A percentile compares a stretch with the other conserved stretches of the same genome.
These are phyloP conservation scores for Sebastolobus altivelis DNA, from an alignment of 2,797 vertebrate genomes.

Conservation along the genomic window DNA sequence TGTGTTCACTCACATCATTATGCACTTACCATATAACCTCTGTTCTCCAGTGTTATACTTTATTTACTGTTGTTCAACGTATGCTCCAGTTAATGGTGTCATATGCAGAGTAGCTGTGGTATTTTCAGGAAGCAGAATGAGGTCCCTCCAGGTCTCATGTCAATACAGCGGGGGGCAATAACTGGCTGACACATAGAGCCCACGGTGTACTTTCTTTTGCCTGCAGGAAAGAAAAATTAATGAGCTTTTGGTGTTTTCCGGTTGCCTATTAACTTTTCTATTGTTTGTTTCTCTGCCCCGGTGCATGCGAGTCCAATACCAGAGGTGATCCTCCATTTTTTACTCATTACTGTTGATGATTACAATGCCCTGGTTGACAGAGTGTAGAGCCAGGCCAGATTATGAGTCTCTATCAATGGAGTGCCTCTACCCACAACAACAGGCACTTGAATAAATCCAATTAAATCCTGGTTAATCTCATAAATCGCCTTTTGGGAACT, in stretches of 20 bases:
- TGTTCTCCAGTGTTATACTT: neutral
- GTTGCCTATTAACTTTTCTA: conserved; percentile 37
- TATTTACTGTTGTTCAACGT: conserved; percentile 1
- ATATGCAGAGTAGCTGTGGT: conserved; percentile 15
- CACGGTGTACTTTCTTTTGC: neutral
- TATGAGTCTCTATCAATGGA: neutral
- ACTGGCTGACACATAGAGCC: conserved; percentile 23
- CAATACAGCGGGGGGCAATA: conserved; percentile 7
- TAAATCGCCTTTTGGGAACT: conserved; percentile 10
- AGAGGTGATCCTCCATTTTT: conserved; percentile 13
- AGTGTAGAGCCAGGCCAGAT: neutral
- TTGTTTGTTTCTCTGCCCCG: conserved; percentile 8
- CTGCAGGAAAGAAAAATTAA: conserved; percentile 41
- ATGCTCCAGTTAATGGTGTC: neutral
- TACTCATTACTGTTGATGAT: conserved; percentile 21
- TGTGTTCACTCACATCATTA: neutral
- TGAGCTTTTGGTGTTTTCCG: conserved; percentile 49
- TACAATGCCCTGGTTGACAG: conserved; percentile 1
- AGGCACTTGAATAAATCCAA: conserved; percentile 33
- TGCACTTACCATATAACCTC: neutral
- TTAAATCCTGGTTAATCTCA: conserved; percentile 29
- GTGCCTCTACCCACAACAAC: neutral
- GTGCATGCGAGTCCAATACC: neutral
- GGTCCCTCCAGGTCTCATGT: conserved; percentile 14
- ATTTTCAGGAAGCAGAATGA: conserved; percentile 28